These are phyloP conservation scores for Chionoecetes opilio DNA, from an alignment of 1,140 invertebrate species.

Conservation along the genomic window DNA sequence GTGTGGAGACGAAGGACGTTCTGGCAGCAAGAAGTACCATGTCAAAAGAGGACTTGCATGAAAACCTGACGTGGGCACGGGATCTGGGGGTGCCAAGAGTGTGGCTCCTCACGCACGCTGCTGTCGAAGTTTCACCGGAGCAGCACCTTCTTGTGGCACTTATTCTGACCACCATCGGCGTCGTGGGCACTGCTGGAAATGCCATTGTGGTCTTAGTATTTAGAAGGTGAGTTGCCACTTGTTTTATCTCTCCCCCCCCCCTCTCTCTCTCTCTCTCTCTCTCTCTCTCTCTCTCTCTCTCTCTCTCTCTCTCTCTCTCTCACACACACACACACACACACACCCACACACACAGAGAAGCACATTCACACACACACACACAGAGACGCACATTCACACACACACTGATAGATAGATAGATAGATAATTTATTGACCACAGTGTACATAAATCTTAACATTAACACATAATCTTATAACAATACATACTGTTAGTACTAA, in stretches of 20 bases:
- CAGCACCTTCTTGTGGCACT: constrained; percentile 61
- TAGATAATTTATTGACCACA: too few species aligned
- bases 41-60: neutral
- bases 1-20: neutral
- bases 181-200: constrained; percentile 65
- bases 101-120: constrained; percentile 64
- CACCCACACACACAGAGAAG: too few species aligned
- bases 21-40: neutral
- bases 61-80: constrained; percentile 65
- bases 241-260: too few species aligned
- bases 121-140: neutral
- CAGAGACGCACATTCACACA: too few species aligned
- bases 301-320: neutral
- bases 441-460: too few species aligned
- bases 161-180: constrained; percentile 64
- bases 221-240: constrained; percentile 48
- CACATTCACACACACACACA: neutral
- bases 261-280: neutral
- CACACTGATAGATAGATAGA: too few species aligned
- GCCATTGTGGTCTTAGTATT: constrained; percentile 68
- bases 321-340: too few species aligned
- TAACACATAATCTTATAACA: too few species aligned
- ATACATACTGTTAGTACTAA: too few species aligned
- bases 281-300: neutral
- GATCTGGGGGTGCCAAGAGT: constrained; percentile 46